phyloP scores from a whole-genome alignment of 2,797 vertebrate genomes.

The Neomorphus geoffroyi region DNA sequence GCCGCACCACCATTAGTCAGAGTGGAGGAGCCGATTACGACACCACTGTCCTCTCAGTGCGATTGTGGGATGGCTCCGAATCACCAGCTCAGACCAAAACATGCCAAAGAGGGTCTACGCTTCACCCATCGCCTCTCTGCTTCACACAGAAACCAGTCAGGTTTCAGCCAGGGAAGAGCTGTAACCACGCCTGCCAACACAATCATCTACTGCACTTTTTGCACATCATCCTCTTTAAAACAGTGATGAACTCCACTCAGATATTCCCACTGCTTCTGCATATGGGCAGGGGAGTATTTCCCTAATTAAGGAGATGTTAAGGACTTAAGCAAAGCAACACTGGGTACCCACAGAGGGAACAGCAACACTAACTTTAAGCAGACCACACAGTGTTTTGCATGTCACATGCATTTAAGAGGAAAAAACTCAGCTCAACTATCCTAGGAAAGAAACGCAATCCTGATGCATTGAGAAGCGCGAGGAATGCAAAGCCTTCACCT shows the following conservation, averaged over 20 bases:
- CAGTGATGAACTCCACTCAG: not conserved
- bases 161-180: not conserved
- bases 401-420: not conserved
- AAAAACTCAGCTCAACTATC: not conserved
- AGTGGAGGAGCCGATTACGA: not conserved
- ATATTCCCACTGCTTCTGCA: not conserved
- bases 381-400: accelerated
- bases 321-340: not conserved
- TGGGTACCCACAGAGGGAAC: accelerated
- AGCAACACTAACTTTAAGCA: not conserved
- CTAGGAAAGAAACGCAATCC: accelerated
- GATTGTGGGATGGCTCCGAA: not conserved
- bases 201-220: not conserved
- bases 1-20: not conserved
- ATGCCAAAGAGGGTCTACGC: accelerated
- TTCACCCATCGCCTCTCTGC: accelerated
- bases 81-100: not conserved
- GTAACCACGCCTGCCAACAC: not conserved
- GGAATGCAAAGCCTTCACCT: accelerated
- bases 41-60: accelerated
- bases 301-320: not conserved
- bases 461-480: accelerated
- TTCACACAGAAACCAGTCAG: not conserved
- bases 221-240: not conserved
- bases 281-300: not conserved